Percentiles rank a stretch among this genome's conserved stretches.
Evolutionary conservation across 1,140 invertebrate species (phyloP).

Genomic region (Bombyx mori): DNA sequence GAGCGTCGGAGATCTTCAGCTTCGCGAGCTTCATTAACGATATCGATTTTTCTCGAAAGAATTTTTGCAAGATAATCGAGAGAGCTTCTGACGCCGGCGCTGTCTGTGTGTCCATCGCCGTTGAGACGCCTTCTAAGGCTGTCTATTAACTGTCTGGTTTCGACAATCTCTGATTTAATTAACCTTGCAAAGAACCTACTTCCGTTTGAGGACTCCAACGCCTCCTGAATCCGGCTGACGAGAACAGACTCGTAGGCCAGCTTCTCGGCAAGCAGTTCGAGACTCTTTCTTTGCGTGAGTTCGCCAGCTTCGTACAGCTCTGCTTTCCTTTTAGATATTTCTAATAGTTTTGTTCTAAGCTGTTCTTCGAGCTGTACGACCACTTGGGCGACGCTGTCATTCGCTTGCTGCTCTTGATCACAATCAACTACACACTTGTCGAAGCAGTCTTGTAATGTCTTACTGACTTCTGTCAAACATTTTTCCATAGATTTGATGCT

Average conservation of each 20-base stretch:
- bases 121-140: slow-evolving; percentile 77
- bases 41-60: slow-evolving; percentile 74
- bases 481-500: slow-evolving; percentile 73
- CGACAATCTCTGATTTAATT: slow-evolving; percentile 75
- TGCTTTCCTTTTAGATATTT: slow-evolving; percentile 76
- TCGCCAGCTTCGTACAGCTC: slow-evolving; percentile 74
- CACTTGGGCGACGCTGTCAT: slow-evolving; percentile 74
- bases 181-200: slow-evolving; percentile 72
- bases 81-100: slow-evolving; percentile 66
- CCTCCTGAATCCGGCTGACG: slow-evolving; percentile 74
- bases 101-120: slow-evolving; percentile 68
- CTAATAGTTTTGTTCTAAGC: slow-evolving; percentile 76
- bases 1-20: slow-evolving; percentile 32
- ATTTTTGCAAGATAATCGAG: slow-evolving; percentile 77
- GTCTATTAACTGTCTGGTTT: slow-evolving; percentile 82
- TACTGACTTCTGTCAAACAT: slow-evolving; percentile 72
- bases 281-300: slow-evolving; percentile 76
- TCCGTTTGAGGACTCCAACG: slow-evolving; percentile 67
- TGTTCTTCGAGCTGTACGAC: slow-evolving; percentile 77
- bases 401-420: slow-evolving; percentile 63
- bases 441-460: slow-evolving; percentile 71
- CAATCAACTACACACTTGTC: slow-evolving; percentile 69
- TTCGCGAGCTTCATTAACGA: slow-evolving; percentile 40
- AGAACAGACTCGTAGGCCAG: slow-evolving; percentile 83
- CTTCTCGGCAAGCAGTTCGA: slow-evolving; percentile 81